A percentile compares a stretch with the other conserved stretches of the same genome.
Evolutionary conservation across 2,113 vertebrate genomes (phyloP).

Genomic region (Bambusicola thoracicus): DNA sequence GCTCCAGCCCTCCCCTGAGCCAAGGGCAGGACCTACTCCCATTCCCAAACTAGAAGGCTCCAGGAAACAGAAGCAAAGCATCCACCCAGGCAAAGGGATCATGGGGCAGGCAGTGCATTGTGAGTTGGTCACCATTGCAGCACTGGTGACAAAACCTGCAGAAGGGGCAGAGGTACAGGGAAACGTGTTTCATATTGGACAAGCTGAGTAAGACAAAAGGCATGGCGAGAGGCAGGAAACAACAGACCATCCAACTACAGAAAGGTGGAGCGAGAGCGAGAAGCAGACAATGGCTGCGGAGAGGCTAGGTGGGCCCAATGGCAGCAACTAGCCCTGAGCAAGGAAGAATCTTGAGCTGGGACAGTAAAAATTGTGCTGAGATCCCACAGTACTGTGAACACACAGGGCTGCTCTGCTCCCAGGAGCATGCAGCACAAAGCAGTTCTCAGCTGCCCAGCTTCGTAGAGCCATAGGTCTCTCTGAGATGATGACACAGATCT

Average conservation of each 20-base stretch:
- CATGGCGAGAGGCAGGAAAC: not conserved
- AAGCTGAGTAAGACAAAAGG: not conserved
- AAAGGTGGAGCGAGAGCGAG: not conserved
- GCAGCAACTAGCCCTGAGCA: not conserved
- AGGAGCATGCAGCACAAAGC: not conserved
- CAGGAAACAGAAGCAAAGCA: not conserved
- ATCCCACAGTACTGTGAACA: not conserved
- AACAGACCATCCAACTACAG: not conserved
- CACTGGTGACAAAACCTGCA: not conserved
- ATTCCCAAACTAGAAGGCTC: not conserved
- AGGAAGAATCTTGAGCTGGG: not conserved
- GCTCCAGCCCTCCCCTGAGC: not conserved
- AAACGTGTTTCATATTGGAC: not conserved
- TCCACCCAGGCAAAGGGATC: not conserved
- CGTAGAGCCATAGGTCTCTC: not conserved
- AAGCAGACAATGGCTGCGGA: not conserved
- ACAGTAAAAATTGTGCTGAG: not conserved
- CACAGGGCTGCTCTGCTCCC: too few relatives aligned
- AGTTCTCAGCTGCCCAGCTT: not conserved
- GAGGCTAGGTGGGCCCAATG: not conserved
- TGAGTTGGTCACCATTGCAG: not conserved
- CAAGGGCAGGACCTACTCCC: not conserved
- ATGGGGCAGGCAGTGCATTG: not conserved
- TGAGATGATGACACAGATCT: not conserved
- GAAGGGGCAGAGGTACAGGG: not conserved